Evolutionary conservation across 1,140 invertebrate species (phyloP).

Genomic region (Cryptotermes secundus): DNA sequence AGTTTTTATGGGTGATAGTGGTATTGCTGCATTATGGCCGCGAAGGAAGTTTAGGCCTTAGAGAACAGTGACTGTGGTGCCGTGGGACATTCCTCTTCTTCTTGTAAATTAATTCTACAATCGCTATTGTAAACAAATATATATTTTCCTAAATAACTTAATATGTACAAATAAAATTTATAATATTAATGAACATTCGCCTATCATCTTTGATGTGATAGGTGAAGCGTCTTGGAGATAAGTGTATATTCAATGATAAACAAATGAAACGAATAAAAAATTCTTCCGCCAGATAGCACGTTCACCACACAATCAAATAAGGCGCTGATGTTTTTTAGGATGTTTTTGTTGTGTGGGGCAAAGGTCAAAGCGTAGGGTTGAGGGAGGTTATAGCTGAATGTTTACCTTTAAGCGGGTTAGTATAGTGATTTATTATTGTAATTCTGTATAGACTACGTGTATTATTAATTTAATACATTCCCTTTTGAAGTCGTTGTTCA

Average conservation of each 20-base stretch:
- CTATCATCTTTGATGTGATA: too few relatives aligned
- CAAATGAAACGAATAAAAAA: neutral
- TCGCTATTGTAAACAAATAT: too few relatives aligned
- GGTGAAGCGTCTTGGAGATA: neutral
- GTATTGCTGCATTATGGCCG: too few relatives aligned
- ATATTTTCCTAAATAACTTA: too few relatives aligned
- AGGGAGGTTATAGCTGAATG: slow-evolving; percentile 31
- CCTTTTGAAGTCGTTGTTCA: neutral
- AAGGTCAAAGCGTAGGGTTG: slow-evolving; percentile 32
- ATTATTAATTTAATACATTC: neutral
- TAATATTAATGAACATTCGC: too few relatives aligned
- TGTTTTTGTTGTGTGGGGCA: slow-evolving; percentile 33
- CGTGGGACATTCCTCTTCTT: too few relatives aligned
- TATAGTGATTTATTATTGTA: slow-evolving; percentile 22
- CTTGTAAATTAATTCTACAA: too few relatives aligned
- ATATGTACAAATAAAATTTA: too few relatives aligned
- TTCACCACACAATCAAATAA: slow-evolving; percentile 6
- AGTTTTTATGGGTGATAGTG: too few relatives aligned
- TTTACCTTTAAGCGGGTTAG: slow-evolving; percentile 28
- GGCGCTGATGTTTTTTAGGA: slow-evolving; percentile 32
- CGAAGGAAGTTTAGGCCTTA: too few relatives aligned
- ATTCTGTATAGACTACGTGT: neutral
- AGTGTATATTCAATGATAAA: neutral
- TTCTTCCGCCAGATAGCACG: slow-evolving; percentile 20
- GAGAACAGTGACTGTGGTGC: too few relatives aligned